phyloP scores from a whole-genome alignment of 2,113 vertebrate genomes.

The Dipodomys spectabilis region DNA sequence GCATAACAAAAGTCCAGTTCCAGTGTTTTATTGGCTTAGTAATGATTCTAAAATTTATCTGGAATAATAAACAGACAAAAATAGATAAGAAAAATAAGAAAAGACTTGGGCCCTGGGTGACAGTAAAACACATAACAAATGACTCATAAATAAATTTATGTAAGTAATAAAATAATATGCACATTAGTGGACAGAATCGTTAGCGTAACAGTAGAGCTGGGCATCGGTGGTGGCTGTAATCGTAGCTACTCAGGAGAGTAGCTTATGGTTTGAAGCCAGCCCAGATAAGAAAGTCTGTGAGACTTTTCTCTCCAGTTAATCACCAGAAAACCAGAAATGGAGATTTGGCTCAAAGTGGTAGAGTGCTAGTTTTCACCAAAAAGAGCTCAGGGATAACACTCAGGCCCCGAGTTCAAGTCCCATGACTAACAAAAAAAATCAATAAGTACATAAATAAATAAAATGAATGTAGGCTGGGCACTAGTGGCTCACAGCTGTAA shows the following conservation, averaged over 20 bases:
- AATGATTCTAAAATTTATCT: conserved; percentile 47
- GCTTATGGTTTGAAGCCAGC: too few relatives aligned
- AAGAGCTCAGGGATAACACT: too few relatives aligned
- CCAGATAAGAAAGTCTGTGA: too few relatives aligned
- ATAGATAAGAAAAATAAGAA: conserved; percentile 19
- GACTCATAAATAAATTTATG: background rate
- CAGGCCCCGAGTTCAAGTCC: too few relatives aligned
- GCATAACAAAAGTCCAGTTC: conserved; percentile 23
- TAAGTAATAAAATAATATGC: background rate
- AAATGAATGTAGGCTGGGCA: background rate
- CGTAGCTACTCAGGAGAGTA: background rate
- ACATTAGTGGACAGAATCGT: background rate
- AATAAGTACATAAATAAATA: too few relatives aligned
- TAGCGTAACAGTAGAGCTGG: background rate
- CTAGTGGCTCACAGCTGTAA: background rate
- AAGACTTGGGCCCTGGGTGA: background rate
- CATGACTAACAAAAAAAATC: too few relatives aligned
- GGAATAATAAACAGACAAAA: conserved; percentile 23
- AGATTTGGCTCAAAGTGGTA: too few relatives aligned
- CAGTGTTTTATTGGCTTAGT: background rate
- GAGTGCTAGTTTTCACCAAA: too few relatives aligned
- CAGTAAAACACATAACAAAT: background rate
- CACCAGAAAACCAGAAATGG: too few relatives aligned
- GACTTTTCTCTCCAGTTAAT: too few relatives aligned
- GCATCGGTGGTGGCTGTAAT: background rate